Conservation (phyloP, 2,113 vertebrate species). For the Sakesphorus luctuosus region DNA sequence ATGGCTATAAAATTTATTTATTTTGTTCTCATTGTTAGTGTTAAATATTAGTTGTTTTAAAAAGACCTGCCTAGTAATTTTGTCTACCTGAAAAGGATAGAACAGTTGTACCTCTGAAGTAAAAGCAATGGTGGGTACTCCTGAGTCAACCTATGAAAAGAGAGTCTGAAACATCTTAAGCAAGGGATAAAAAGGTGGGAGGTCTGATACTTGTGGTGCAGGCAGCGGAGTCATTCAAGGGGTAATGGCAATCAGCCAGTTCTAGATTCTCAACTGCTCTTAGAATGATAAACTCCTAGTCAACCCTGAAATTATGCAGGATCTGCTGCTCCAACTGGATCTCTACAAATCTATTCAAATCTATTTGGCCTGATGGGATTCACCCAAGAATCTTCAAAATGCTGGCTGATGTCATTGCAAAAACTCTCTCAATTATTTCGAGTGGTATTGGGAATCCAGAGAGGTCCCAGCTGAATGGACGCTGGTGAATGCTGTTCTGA, state of each 20-base stretch:
- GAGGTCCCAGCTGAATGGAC: no score
- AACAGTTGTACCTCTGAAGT: background rate
- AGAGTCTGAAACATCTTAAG: background rate
- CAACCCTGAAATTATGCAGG: background rate
- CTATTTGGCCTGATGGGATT: background rate
- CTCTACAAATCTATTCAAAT: background rate
- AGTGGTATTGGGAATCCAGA: no score
- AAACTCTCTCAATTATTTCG: background rate
- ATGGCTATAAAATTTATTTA: background rate
- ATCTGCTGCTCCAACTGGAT: background rate
- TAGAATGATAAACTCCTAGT: background rate
- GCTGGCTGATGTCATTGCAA: background rate
- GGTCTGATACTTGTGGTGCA: no score
- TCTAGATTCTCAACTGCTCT: background rate
- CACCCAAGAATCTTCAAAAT: background rate
- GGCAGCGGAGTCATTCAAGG: background rate
- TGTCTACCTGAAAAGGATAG: background rate
- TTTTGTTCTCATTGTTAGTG: background rate
- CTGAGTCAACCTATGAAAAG: background rate
- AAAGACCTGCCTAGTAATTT: background rate
- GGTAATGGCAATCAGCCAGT: background rate
- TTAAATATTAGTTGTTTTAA: background rate
- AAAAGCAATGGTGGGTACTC: background rate
- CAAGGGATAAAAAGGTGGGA: background rate
- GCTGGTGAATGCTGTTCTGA: no score